phyloP scores from a whole-genome alignment of 37 sponge, comb jelly and placozoan genomes.

The Beroe ovata region DNA sequence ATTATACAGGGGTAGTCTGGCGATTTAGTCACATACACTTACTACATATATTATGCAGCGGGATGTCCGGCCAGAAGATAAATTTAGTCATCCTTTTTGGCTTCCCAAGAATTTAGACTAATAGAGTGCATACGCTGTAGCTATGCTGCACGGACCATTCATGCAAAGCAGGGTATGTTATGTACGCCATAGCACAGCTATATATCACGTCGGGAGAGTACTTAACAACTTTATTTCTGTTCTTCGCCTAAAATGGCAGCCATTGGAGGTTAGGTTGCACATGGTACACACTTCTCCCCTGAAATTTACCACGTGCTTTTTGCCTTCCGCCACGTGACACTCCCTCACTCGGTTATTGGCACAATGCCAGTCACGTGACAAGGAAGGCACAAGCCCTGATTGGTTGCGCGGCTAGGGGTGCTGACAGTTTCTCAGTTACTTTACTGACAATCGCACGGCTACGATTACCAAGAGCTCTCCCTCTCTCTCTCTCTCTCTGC shows the following conservation, averaged over 20 bases:
- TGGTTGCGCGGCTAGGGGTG: conserved; percentile 5
- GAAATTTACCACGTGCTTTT: background rate
- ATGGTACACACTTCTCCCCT: conserved; percentile 23
- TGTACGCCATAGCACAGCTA: background rate
- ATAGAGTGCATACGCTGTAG: background rate
- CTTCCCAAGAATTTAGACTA: background rate
- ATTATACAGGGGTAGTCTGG: too few relatives aligned
- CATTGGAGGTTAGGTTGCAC: conserved; percentile 47
- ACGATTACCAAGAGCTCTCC: conserved; percentile 60
- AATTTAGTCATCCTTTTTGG: background rate
- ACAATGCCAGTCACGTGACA: conserved; percentile 31
- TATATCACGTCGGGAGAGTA: conserved; percentile 48
- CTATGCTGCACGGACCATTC: background rate
- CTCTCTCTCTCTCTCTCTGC: conserved; percentile 49
- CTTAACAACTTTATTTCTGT: conserved; percentile 65
- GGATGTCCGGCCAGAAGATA: background rate
- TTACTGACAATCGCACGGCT: conserved; percentile 63
- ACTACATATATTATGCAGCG: too few relatives aligned
- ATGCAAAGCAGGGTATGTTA: background rate
- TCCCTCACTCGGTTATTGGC: conserved; percentile 31
- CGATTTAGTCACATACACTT: too few relatives aligned
- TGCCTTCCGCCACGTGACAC: background rate
- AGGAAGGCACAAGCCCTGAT: conserved; percentile 39
- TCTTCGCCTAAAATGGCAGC: conserved; percentile 4
- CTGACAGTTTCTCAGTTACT: conserved; percentile 65